phyloP scores from a whole-genome alignment of 2,888 invertebrate genomes.

The Leuctra nigra region DNA sequence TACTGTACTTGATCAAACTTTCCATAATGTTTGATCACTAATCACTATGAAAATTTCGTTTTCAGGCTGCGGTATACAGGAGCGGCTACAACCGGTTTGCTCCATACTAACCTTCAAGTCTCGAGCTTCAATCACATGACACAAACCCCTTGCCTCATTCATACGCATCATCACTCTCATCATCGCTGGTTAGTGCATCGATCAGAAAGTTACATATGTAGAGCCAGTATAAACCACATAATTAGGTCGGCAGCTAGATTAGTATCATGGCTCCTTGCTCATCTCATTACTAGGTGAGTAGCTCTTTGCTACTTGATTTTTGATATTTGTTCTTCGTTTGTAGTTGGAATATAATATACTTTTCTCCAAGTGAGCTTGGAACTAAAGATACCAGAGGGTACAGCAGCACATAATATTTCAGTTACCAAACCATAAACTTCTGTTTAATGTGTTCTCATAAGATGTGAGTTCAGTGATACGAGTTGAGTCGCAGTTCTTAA shows the following conservation, averaged over 20 bases:
- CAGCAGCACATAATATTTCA: background rate
- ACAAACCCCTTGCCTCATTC: constrained; percentile 27
- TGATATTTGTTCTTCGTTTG: constrained; percentile 12
- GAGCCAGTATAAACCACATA: constrained; percentile 14
- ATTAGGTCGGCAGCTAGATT: constrained; percentile 20
- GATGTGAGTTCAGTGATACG: too few species aligned
- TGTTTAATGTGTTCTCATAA: too few species aligned
- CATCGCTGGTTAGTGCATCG: constrained; percentile 11
- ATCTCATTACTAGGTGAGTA: background rate
- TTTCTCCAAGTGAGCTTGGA: background rate
- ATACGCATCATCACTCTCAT: constrained; percentile 16
- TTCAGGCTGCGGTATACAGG: constrained; percentile 86
- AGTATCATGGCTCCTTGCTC: constrained; percentile 11
- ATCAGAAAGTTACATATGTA: constrained; percentile 5
- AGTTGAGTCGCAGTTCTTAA: too few species aligned
- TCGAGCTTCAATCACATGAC: constrained; percentile 23
- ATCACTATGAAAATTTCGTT: constrained; percentile 29
- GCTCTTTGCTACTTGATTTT: constrained; percentile 9
- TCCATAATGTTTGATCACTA: too few species aligned
- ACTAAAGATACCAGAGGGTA: constrained; percentile 4
- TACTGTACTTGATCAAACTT: too few species aligned
- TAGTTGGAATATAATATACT: background rate
- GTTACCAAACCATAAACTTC: constrained; percentile 1
- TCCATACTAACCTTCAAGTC: constrained; percentile 63
- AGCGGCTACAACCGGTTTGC: constrained; percentile 93